phyloP scores from a whole-genome alignment of 1,140 invertebrate genomes.

The Argopecten irradians region DNA sequence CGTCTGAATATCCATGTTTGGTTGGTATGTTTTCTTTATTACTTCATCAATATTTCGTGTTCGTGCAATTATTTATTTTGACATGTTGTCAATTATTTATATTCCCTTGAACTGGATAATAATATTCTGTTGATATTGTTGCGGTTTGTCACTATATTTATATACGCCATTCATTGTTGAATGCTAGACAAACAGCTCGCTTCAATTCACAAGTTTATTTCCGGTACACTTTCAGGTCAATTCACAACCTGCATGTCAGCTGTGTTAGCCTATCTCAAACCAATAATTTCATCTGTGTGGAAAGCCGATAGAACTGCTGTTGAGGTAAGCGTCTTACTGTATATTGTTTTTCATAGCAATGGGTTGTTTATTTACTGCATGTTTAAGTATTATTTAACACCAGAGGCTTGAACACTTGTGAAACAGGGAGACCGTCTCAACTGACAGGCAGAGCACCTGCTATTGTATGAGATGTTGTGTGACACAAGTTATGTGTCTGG shows the following conservation, averaged over 20 bases:
- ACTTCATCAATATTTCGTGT: neutral
- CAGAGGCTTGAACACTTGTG: neutral
- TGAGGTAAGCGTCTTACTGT: neutral
- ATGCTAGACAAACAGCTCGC: neutral
- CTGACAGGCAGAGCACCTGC: neutral
- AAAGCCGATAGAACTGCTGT: neutral
- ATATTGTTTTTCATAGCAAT: neutral
- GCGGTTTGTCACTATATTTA: neutral
- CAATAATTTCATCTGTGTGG: neutral
- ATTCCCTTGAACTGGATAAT: neutral
- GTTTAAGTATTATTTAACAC: neutral
- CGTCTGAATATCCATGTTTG: constrained; percentile 57
- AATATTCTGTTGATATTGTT: neutral
- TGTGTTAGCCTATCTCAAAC: neutral
- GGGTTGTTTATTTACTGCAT: neutral
- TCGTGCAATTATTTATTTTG: neutral
- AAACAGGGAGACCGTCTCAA: neutral
- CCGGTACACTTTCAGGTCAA: constrained; percentile 14
- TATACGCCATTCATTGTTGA: neutral
- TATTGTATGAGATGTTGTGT: neutral
- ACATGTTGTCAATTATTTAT: neutral
- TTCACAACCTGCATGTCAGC: constrained; percentile 8
- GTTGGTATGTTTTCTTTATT: neutral
- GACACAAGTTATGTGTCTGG: neutral
- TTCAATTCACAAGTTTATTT: neutral